Evolutionary conservation across 2,888 invertebrate genomes (phyloP).

Genomic region (Isoperla grammatica): DNA sequence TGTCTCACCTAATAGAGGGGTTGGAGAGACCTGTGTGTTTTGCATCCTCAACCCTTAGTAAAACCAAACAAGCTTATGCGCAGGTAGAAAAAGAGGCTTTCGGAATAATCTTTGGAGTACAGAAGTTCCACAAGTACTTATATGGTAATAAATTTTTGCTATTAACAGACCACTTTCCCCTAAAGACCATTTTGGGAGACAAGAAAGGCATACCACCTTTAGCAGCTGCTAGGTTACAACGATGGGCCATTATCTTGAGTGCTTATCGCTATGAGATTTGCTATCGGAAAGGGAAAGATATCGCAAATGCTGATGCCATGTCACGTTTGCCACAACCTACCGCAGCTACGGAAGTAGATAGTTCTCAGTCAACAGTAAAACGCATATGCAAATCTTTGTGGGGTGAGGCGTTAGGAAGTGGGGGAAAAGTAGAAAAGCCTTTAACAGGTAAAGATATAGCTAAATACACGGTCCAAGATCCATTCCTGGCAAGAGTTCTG

Average conservation of each 20-base stretch:
- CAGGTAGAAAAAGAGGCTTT: constrained; percentile 8
- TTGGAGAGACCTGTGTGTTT: not conserved
- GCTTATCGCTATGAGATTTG: not conserved
- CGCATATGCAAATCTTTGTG: too few species aligned
- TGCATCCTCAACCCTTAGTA: not conserved
- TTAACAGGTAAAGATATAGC: not conserved
- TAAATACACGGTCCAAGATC: not conserved
- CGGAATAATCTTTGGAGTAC: not conserved
- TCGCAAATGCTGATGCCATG: not conserved
- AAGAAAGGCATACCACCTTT: not conserved
- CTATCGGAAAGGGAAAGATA: not conserved
- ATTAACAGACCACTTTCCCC: not conserved
- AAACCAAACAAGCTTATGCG: not conserved
- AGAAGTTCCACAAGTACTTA: not conserved
- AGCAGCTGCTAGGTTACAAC: not conserved
- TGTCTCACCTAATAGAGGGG: constrained; percentile 1
- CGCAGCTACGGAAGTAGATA: not conserved
- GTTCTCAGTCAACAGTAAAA: too few species aligned
- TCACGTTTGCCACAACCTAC: not conserved
- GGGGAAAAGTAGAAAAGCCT: too few species aligned
- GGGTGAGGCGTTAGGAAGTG: too few species aligned
- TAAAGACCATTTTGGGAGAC: not conserved
- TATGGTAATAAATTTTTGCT: not conserved
- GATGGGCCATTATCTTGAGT: not conserved
- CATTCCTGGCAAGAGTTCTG: not conserved